Evolutionary conservation across 2,888 invertebrate species (phyloP).

Genomic region (Trissoscelio sp.): DNA sequence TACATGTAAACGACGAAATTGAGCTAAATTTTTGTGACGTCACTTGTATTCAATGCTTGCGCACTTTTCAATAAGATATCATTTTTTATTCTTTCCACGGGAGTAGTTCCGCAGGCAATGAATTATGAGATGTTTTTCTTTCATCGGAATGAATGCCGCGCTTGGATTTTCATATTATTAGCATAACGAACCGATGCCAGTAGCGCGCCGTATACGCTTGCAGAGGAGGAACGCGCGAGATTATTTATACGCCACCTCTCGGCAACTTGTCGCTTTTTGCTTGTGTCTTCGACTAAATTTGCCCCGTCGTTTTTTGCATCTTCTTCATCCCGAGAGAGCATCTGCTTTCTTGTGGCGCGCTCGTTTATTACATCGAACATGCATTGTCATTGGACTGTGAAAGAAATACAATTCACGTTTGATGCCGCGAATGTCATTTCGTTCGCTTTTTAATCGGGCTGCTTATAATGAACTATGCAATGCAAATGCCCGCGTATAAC

Average conservation of each 20-base stretch:
- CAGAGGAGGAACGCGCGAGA: slow-evolving; percentile 34
- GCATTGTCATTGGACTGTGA: slow-evolving; percentile 48
- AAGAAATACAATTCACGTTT: slow-evolving; percentile 5
- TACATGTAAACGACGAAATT: slow-evolving; percentile 4
- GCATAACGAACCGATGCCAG: slow-evolving; percentile 59
- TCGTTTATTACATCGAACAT: slow-evolving; percentile 36
- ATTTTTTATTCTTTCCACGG: slow-evolving; percentile 39
- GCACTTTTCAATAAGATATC: slow-evolving; percentile 40
- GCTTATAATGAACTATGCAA: slow-evolving; percentile 24
- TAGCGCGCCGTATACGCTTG: slow-evolving; percentile 5
- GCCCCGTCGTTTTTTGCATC: slow-evolving; percentile 35
- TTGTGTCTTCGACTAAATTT: slow-evolving; percentile 63
- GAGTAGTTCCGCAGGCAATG: slow-evolving; percentile 48
- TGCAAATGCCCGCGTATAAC: slow-evolving; percentile 1
- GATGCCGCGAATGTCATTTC: slow-evolving; percentile 1
- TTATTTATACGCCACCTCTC: slow-evolving; percentile 68
- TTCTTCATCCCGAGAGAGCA: slow-evolving; percentile 22
- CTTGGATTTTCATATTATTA: slow-evolving; percentile 76
- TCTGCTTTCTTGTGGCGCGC: slow-evolving; percentile 39
- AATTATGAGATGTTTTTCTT: slow-evolving; percentile 71
- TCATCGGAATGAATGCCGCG: slow-evolving; percentile 68
- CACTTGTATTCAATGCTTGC: slow-evolving; percentile 15
- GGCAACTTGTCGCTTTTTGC: slow-evolving; percentile 63
- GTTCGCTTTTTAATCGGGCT: slow-evolving; percentile 25
- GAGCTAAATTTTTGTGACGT: not conserved